Evolutionary conservation across 2,797 vertebrate genomes (phyloP).

Genomic region (Ptychadena robeensis): DNA sequence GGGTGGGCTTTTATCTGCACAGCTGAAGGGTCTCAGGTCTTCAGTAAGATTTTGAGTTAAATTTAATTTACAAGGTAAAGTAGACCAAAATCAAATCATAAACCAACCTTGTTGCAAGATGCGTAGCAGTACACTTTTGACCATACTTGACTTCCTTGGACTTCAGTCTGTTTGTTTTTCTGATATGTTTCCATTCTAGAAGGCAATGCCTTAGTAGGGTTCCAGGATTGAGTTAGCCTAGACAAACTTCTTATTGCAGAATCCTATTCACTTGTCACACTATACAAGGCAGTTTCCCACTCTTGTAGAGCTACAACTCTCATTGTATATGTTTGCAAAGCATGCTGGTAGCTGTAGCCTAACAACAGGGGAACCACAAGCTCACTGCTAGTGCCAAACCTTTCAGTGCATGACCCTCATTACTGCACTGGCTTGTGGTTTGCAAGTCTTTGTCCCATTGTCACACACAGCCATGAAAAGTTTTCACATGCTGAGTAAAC

Average conservation of each 20-base stretch:
- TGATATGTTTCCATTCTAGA: not conserved
- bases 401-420: conserved; percentile 11
- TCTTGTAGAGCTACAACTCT: not conserved
- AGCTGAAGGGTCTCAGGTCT: no score
- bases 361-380: conserved; percentile 1
- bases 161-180: no score
- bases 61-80: no score
- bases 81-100: no score
- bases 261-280: not conserved
- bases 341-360: not conserved
- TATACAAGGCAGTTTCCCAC: not conserved
- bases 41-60: no score
- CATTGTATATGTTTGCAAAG: not conserved
- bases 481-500: conserved; percentile 9
- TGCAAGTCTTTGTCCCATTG: conserved; percentile 1
- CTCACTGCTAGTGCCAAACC: not conserved
- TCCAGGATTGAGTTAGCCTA: no score
- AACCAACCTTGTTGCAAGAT: no score
- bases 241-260: no score
- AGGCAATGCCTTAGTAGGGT: not conserved
- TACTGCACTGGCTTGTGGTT: conserved; percentile 5
- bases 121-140: no score
- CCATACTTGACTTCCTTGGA: no score
- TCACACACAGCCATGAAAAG: conserved; percentile 2
- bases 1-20: no score